Conservation (phyloP, 2,888 invertebrate species). For the Lissonota sp. region DNA sequence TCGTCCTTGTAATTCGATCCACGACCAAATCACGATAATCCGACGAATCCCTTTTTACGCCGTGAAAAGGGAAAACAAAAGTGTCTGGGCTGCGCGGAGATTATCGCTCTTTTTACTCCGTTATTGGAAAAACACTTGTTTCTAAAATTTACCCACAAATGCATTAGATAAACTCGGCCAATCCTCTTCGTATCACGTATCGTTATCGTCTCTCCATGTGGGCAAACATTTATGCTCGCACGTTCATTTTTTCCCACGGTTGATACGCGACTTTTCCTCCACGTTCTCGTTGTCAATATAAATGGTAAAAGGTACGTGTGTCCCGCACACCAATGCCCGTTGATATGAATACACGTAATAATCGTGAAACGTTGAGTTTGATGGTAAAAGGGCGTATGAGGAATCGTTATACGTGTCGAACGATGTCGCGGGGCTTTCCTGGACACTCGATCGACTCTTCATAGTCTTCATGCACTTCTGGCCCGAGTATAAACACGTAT, state of each 20-base stretch:
- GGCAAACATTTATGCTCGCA: background rate
- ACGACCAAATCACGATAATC: background rate
- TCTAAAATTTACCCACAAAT: conserved; percentile 1
- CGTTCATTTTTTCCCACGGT: background rate
- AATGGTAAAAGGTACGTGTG: background rate
- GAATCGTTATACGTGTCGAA: background rate
- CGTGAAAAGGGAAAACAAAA: background rate
- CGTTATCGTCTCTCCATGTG: background rate
- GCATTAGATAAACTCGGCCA: conserved; percentile 20
- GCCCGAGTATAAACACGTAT: background rate
- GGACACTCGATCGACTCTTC: background rate
- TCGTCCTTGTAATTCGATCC: too few relatives aligned
- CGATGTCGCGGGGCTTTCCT: background rate
- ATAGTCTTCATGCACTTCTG: background rate
- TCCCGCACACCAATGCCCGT: background rate
- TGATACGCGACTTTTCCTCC: background rate
- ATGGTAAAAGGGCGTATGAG: background rate
- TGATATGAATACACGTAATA: background rate
- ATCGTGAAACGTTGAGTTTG: background rate
- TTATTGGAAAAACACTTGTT: conserved; percentile 27
- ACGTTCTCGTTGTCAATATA: background rate
- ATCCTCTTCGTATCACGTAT: conserved; percentile 4
- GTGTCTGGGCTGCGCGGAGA: background rate
- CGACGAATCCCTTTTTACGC: background rate
- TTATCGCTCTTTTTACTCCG: conserved; percentile 1